These are phyloP conservation scores for Protonibea diacanthus DNA, from an alignment of 2,797 vertebrate genomes.

Conservation along the genomic window DNA sequence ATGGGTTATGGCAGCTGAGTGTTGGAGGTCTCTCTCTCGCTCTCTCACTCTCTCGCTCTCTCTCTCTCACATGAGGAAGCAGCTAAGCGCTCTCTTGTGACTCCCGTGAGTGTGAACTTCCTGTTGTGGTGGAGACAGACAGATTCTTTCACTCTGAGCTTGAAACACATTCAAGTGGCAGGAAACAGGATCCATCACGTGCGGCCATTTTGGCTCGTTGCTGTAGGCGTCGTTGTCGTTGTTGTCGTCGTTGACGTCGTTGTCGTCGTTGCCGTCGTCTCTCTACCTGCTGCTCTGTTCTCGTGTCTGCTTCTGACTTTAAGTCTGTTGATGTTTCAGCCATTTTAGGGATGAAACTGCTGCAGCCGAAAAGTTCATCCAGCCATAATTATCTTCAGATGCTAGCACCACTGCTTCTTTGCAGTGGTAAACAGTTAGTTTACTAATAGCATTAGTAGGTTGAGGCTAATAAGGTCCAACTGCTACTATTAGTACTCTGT, in stretches of 20 bases:
- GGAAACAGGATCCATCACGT: neutral
- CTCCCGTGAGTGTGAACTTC: constrained; percentile 69
- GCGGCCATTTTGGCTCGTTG: neutral
- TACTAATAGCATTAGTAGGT: neutral
- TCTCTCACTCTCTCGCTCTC: constrained; percentile 30
- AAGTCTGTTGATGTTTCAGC: neutral
- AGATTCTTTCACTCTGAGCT: constrained; percentile 20
- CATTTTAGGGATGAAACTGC: constrained; percentile 1
- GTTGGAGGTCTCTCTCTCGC: constrained; percentile 63
- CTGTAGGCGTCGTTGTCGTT: too few relatives aligned
- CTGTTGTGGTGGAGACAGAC: constrained; percentile 65
- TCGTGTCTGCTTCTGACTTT: too few relatives aligned
- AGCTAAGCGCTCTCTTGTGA: constrained; percentile 64
- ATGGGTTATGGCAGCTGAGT: constrained; percentile 74
- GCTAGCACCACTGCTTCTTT: neutral
- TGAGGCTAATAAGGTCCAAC: too few relatives aligned
- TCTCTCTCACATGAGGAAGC: constrained; percentile 56
- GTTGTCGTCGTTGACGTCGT: neutral
- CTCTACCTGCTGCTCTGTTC: neutral
- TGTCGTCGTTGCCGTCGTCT: neutral
- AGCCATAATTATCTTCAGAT: constrained; percentile 26
- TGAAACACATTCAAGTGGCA: neutral
- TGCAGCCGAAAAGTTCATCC: constrained; percentile 16
- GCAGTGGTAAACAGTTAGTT: neutral
- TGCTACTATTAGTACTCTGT: too few relatives aligned